A percentile compares a stretch with the other conserved stretches of the same genome.
Evolutionary conservation across 92 coral and sea anemone genomes (phyloP).

Genomic region (Epizoanthus rinbou): DNA sequence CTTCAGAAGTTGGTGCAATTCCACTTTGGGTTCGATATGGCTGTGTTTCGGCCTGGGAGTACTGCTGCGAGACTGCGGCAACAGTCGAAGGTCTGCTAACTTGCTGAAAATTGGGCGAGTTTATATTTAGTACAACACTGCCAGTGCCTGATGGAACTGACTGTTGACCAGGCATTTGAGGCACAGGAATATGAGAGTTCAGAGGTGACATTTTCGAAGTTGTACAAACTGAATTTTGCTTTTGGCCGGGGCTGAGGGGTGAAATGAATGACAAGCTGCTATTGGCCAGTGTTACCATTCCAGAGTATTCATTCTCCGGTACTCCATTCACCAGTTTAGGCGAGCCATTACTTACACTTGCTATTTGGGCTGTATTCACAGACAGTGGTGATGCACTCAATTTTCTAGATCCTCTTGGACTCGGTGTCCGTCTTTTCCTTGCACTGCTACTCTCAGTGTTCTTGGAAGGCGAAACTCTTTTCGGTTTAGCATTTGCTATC

Average conservation of each 20-base stretch:
- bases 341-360: conserved; percentile 13
- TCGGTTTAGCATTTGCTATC: not conserved
- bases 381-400: conserved; percentile 6
- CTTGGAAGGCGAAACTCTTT: not conserved
- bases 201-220: not conserved
- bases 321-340: conserved; percentile 35
- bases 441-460: conserved; percentile 1
- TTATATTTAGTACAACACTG: conserved; percentile 9
- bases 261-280: conserved; percentile 62
- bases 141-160: not conserved
- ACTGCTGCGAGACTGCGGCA: conserved; percentile 2
- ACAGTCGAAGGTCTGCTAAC: not conserved
- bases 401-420: conserved; percentile 19
- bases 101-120: conserved; percentile 3
- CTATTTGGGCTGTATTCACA: not conserved
- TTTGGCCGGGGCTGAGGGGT: conserved; percentile 64
- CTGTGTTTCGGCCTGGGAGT: conserved; percentile 13
- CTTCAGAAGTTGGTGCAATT: conserved; percentile 42
- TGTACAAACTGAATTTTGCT: not conserved
- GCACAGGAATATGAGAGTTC: not conserved
- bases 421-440: conserved; percentile 27
- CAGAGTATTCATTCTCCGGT: conserved; percentile 42
- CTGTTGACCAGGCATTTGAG: not conserved
- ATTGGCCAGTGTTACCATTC: conserved; percentile 65
- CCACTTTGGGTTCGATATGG: not conserved